These are phyloP conservation scores for Bos indicus DNA, from an alignment of 2,113 vertebrate species.

Conservation along the genomic window DNA sequence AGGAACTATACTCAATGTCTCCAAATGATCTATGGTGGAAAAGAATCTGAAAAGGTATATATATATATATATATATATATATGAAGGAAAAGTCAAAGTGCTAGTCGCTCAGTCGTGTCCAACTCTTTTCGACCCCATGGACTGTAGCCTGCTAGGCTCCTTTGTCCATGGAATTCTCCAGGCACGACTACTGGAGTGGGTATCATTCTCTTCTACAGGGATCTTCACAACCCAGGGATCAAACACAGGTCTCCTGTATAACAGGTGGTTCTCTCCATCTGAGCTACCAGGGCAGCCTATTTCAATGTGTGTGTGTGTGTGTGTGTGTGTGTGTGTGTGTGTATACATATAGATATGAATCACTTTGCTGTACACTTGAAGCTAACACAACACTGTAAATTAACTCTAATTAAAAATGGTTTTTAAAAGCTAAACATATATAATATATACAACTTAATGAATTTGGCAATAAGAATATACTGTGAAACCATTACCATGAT, in stretches of 20 bases:
- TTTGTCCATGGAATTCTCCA: neutral
- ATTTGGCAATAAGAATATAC: neutral
- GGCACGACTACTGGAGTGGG: neutral
- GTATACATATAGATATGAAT: neutral
- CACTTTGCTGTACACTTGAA: neutral
- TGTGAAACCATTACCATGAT: neutral
- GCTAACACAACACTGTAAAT: neutral
- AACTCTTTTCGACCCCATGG: neutral
- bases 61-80: neutral
- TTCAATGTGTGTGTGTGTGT: neutral
- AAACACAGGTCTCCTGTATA: neutral
- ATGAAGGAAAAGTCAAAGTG: neutral
- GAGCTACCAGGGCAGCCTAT: neutral
- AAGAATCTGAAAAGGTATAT: neutral
- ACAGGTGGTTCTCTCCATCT: neutral
- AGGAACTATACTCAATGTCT: neutral
- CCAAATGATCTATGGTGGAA: neutral
- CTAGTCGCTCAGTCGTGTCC: neutral
- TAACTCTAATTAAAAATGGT: neutral
- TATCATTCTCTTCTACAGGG: neutral
- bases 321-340: accelerated
- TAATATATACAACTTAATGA: neutral
- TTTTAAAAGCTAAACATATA: neutral
- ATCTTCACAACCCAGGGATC: neutral
- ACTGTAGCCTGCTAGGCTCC: neutral